Conservation (phyloP, 2,797 vertebrate species). For the Neostethus bicornis region DNA sequence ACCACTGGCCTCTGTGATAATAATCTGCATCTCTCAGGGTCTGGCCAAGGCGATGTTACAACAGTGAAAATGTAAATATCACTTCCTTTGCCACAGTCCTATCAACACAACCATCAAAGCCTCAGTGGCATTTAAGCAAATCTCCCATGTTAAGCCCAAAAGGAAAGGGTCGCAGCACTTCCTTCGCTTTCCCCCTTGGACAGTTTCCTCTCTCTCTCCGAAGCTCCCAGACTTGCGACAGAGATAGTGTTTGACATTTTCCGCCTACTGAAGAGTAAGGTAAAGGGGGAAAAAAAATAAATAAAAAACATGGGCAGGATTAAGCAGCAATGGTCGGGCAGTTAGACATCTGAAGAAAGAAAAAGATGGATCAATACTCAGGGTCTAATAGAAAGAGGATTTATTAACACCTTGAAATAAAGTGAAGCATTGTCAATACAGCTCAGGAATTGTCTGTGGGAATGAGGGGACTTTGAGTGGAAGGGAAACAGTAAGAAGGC, state of each 20-base stretch:
- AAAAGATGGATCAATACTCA: conserved; percentile 61
- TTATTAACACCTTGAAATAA: conserved; percentile 71
- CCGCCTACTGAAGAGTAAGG: conserved; percentile 40
- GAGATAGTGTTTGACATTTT: conserved; percentile 70
- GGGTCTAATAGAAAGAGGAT: conserved; percentile 70
- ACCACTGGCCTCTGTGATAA: conserved; percentile 17
- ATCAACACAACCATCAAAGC: conserved; percentile 49
- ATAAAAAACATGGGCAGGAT: conserved; percentile 34
- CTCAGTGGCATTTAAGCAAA: conserved; percentile 65
- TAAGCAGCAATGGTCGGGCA: conserved; percentile 35
- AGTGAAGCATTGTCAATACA: conserved; percentile 63
- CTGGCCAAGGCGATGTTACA: conserved; percentile 1
- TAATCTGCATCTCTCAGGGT: conserved; percentile 19
- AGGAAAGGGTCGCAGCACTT: conserved; percentile 26
- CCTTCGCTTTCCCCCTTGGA: conserved; percentile 1
- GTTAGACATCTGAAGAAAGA: conserved; percentile 51
- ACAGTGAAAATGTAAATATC: conserved; percentile 42
- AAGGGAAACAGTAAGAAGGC: conserved; percentile 10
- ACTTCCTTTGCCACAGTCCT: conserved; percentile 33
- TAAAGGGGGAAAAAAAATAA: conserved; percentile 1
- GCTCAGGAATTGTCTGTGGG: conserved; percentile 58
- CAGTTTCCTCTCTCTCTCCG: conserved; percentile 16
- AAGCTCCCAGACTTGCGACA: conserved; percentile 30
- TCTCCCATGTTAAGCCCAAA: conserved; percentile 46
- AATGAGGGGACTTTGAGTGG: conserved; percentile 17